phyloP scores from a whole-genome alignment of 1,140 invertebrate genomes.

The Hyles euphorbiae region DNA sequence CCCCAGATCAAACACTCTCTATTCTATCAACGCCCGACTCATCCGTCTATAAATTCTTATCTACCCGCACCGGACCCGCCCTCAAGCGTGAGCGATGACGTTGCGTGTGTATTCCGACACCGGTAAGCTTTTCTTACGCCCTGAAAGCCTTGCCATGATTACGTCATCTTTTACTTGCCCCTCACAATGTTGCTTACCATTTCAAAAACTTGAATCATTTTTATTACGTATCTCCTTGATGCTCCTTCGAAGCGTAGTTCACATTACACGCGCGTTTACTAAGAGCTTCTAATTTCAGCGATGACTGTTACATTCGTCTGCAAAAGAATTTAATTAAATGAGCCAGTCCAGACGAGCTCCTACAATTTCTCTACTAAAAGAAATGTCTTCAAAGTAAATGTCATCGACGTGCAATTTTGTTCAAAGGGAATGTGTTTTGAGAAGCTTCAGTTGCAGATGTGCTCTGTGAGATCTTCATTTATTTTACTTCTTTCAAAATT shows the following conservation, averaged over 20 bases:
- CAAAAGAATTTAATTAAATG: slow-evolving; percentile 46
- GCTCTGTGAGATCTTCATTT: not conserved
- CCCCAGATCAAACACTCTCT: slow-evolving; percentile 38
- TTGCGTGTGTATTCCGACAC: slow-evolving; percentile 39
- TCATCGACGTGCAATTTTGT: too few relatives aligned
- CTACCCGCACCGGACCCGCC: slow-evolving; percentile 38
- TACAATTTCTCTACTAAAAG: slow-evolving; percentile 18
- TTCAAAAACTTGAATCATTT: slow-evolving; percentile 1
- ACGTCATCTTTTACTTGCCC: slow-evolving; percentile 22
- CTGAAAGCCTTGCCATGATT: slow-evolving; percentile 27
- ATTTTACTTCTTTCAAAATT: too few relatives aligned
- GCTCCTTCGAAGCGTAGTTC: slow-evolving; percentile 1
- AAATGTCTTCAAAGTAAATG: slow-evolving; percentile 1
- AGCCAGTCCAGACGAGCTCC: slow-evolving; percentile 14
- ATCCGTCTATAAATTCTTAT: slow-evolving; percentile 62
- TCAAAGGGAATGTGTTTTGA: too few relatives aligned
- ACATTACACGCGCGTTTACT: not conserved
- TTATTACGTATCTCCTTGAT: not conserved
- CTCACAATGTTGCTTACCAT: not conserved
- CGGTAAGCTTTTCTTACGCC: slow-evolving; percentile 29
- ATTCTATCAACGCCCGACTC: slow-evolving; percentile 51
- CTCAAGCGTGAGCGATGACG: slow-evolving; percentile 47
- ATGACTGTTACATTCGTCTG: slow-evolving; percentile 9
- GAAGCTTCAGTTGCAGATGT: too few relatives aligned
- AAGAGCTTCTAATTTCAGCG: not conserved